These are phyloP conservation scores for Limnodromus scolopaceus DNA, from an alignment of 2,797 vertebrate species.

Conservation along the genomic window DNA sequence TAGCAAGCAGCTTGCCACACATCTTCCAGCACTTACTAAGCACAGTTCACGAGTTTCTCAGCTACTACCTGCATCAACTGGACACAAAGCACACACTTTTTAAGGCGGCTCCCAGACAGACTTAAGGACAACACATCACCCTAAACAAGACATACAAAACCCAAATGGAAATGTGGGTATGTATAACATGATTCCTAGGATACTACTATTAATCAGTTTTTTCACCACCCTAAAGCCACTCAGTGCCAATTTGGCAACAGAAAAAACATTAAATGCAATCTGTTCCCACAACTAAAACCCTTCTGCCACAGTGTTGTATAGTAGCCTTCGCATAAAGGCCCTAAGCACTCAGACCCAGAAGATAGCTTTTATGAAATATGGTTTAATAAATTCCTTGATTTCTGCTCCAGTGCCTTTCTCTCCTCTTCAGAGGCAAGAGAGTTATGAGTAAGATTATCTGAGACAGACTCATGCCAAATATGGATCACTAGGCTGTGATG, in stretches of 20 bases:
- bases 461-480: slow-evolving; percentile 35
- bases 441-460: background rate
- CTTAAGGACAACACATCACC: background rate
- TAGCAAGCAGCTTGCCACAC: background rate
- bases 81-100: background rate
- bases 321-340: background rate
- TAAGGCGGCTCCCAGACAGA: background rate
- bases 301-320: background rate
- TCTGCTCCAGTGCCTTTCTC: background rate
- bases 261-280: slow-evolving; percentile 11
- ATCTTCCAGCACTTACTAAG: background rate
- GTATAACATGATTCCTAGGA: background rate
- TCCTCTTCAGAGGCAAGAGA: background rate
- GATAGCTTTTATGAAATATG: background rate
- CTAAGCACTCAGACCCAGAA: background rate
- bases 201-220: background rate
- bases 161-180: background rate
- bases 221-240: background rate
- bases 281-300: slow-evolving; percentile 25
- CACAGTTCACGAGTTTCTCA: background rate
- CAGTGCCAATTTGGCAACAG: background rate
- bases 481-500: background rate
- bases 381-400: slow-evolving; percentile 4
- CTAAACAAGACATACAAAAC: background rate
- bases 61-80: background rate